A percentile compares a stretch with the other conserved stretches of the same genome.
phyloP scores from a whole-genome alignment of 2,888 invertebrate species.

The Ectemnius cavifrons region DNA sequence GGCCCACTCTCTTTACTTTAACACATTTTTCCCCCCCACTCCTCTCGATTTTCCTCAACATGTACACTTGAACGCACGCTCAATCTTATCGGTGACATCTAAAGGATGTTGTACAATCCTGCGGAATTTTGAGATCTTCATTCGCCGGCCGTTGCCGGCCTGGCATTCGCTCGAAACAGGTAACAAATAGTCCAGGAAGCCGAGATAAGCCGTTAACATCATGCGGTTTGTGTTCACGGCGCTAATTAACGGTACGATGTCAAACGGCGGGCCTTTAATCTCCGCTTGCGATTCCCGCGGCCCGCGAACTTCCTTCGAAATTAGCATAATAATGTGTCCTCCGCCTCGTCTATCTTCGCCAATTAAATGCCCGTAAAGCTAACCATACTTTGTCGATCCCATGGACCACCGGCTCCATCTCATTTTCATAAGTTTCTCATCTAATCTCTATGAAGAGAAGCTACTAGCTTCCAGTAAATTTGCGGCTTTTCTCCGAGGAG shows the following conservation, averaged over 20 bases:
- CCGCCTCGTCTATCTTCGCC: slow-evolving; percentile 61
- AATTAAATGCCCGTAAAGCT: slow-evolving; percentile 73
- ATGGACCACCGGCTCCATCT: slow-evolving; percentile 17
- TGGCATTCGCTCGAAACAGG: slow-evolving; percentile 40
- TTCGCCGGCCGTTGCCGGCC: neutral
- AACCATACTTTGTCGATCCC: slow-evolving; percentile 64
- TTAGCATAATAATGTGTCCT: slow-evolving; percentile 69
- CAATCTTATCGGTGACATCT: too few relatives aligned
- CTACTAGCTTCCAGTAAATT: too few relatives aligned
- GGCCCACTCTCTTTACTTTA: neutral
- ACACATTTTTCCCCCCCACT: neutral
- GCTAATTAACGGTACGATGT: slow-evolving; percentile 64
- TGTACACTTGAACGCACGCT: too few relatives aligned
- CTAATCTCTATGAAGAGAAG: too few relatives aligned
- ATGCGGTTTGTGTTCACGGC: slow-evolving; percentile 55
- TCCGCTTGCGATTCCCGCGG: slow-evolving; percentile 57
- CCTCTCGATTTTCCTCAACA: too few relatives aligned
- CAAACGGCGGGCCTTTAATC: slow-evolving; percentile 61
- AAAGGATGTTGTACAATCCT: neutral
- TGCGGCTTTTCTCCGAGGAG: neutral
- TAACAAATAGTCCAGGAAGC: slow-evolving; percentile 49
- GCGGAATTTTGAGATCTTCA: slow-evolving; percentile 3
- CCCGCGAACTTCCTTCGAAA: slow-evolving; percentile 64
- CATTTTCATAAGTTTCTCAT: too few relatives aligned
- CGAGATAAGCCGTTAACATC: slow-evolving; percentile 59